Base-by-base conservation (phyloP, 2,113 vertebrate species). In the Phaetusa simplex region DNA sequence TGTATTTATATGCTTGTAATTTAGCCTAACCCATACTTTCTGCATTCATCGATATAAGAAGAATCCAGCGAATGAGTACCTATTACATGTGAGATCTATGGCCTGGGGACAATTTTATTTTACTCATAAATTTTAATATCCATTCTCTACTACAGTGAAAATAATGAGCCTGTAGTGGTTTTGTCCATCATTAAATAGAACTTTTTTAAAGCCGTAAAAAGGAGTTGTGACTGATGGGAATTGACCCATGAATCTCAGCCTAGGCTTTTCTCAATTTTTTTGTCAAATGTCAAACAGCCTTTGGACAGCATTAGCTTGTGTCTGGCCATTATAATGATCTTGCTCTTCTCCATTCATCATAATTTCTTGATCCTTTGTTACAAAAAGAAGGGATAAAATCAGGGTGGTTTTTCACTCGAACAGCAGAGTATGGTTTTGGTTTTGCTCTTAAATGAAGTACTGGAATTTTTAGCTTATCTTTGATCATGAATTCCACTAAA, bases 61-160 rank as follows among this genome's bases (percentile, higher is more conserved):
- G 66, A 34, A 77, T 29, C 14, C 59, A 66, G 32, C 58, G 88
- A 90, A 92, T 83, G 79, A 93, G n/a, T 34, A 73, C 11, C 47
- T 88, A 70, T 95, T 97, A 83, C 34, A 67, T 29, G 26, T 1
- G 34, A 78, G 88, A 95, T 96, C 74, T 95, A 70, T 92, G 64
- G 50, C 76, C 79, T 90, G 72, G 59, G 88, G 72, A 92, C 71
- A 92, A 78, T 93, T 96, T 96, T 95, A 97, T 95, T 97, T 95
- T 88, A 92, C 79, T 92, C 79, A 90, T 94, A 95, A 95, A 95
- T 96, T 95, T 94, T 96, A 92, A 93, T 94, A 94, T 36, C 76
- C 30, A 2, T 82, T 86, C 88, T 88, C 58, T 76, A 20, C 58
- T 70, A 50, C 21, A 78, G 82, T 86, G 71, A 94, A 94, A 94